phyloP scores from a whole-genome alignment of 1,140 invertebrate genomes.

The Colletes gigas region DNA sequence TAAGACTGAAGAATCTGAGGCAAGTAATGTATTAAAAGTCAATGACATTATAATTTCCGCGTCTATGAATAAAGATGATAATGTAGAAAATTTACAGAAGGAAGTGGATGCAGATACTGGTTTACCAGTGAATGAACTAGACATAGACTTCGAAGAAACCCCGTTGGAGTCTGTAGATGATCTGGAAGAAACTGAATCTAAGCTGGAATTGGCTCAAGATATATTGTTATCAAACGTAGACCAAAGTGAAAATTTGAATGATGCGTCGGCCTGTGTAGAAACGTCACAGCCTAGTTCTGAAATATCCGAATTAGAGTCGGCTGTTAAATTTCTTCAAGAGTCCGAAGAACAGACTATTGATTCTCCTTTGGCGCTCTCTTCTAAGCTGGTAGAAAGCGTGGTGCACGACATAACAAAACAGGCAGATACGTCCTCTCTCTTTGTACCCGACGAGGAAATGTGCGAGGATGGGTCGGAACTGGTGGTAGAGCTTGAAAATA shows the following conservation, averaged over 20 bases:
- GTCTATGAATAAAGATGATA: constrained; percentile 7
- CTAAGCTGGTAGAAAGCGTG: constrained; percentile 64
- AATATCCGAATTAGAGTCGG: constrained; percentile 75
- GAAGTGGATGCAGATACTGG: constrained; percentile 9
- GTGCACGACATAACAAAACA: constrained; percentile 58
- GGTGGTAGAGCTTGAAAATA: constrained; percentile 59
- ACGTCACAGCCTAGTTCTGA: constrained; percentile 62
- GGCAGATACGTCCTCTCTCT: constrained; percentile 55
- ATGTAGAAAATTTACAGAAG: constrained; percentile 39
- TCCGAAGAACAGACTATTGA: constrained; percentile 74
- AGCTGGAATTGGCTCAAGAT: constrained; percentile 46
- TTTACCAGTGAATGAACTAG: constrained; percentile 51
- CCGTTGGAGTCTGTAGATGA: constrained; percentile 51
- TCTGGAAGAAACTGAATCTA: constrained; percentile 48
- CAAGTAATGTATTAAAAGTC: constrained; percentile 15
- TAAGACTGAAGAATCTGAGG: constrained; percentile 21
- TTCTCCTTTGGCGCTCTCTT: constrained; percentile 58
- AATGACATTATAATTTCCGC: constrained; percentile 26
- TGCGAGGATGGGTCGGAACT: constrained; percentile 64
- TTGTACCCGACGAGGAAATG: constrained; percentile 66
- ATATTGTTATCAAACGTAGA: constrained; percentile 28
- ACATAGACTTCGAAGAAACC: constrained; percentile 50
- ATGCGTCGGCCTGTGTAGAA: constrained; percentile 43
- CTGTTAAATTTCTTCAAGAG: constrained; percentile 78
- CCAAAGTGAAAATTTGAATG: constrained; percentile 40